Base-by-base conservation (phyloP, 2,888 invertebrate species). In the Neoascia interrupta region DNA sequence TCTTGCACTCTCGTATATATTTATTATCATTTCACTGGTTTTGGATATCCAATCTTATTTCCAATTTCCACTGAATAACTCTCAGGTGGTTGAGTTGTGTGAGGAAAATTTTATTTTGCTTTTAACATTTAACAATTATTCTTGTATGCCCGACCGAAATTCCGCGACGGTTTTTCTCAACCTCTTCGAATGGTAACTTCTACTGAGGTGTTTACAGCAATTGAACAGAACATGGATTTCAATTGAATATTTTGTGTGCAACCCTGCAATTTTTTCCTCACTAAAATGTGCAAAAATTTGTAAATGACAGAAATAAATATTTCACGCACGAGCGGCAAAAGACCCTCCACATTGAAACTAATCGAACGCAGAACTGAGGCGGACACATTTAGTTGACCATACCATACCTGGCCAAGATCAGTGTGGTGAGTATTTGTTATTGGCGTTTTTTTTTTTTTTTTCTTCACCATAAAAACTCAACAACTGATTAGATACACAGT, bases 321-420 rank as follows among this genome's bases (percentile, higher is more conserved):
- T 84, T 82, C 85, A 86, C 84, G 81, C 83, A 82, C 73, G 82
- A 80, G 61, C 74, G 74, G 45, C 43, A 64, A 74, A 81, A 74
- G 82, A 82, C 82, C 83, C 83, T 86, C 85, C 84, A 85, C 84
- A 85, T 83, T 84, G 83, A 83, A 86, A 86, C 85, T 84, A 85
- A 87, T 85, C 85, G 85, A 86, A 85, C 88, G 86, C 86, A 84
- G 85, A 86, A 87, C 87, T 87, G 82, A 84, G 82, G 80, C 80
- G 72, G 72, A 66, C 81, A 68, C 81, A 81, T 82, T 72, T 81
- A 82, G 82, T 84, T 84, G 84, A 82, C 83, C 83, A 83, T 82
- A 81, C 83, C 83, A 82, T 83, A 84, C 81, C 83, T 82, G 83
- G 84, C 82, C 83, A 81, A 73, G 79, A 79, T 73, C 73, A 31